Percentiles rank a stretch among this genome's conserved stretches.
phyloP scores from a whole-genome alignment of 2,888 invertebrate genomes.

The Drosophila melanosoma region DNA sequence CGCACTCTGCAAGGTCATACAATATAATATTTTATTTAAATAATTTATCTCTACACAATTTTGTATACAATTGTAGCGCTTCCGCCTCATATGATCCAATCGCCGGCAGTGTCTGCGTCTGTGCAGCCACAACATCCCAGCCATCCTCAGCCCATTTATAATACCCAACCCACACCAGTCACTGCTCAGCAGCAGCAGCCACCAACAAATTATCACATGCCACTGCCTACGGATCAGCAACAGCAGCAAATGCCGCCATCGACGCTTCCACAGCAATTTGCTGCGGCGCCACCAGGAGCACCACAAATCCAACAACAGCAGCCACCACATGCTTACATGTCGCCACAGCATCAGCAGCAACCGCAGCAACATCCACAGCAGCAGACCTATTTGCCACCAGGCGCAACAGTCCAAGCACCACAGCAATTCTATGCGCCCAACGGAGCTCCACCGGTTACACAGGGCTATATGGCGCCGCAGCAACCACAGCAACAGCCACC shows the following conservation, averaged over 20 bases:
- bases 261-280: slow-evolving; percentile 58
- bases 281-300: slow-evolving; percentile 53
- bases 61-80: slow-evolving; percentile 46
- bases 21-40: not conserved
- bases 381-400: slow-evolving; percentile 56
- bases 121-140: slow-evolving; percentile 42
- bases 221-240: slow-evolving; percentile 45
- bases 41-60: not conserved
- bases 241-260: slow-evolving; percentile 57
- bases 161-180: slow-evolving; percentile 52
- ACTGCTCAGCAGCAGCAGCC: slow-evolving; percentile 49
- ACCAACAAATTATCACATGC: slow-evolving; percentile 50
- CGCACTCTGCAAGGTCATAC: not conserved
- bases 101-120: slow-evolving; percentile 36
- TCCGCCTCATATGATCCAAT: slow-evolving; percentile 61
- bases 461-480: slow-evolving; percentile 63
- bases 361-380: slow-evolving; percentile 43
- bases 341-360: slow-evolving; percentile 69
- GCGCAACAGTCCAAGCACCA: slow-evolving; percentile 39
- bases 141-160: slow-evolving; percentile 59
- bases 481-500: slow-evolving; percentile 47
- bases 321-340: slow-evolving; percentile 59
- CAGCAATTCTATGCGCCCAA: slow-evolving; percentile 65
- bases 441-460: slow-evolving; percentile 57
- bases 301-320: slow-evolving; percentile 62